Evolutionary conservation across 2,888 invertebrate species (phyloP).

Genomic region (Erebia aethiops): DNA sequence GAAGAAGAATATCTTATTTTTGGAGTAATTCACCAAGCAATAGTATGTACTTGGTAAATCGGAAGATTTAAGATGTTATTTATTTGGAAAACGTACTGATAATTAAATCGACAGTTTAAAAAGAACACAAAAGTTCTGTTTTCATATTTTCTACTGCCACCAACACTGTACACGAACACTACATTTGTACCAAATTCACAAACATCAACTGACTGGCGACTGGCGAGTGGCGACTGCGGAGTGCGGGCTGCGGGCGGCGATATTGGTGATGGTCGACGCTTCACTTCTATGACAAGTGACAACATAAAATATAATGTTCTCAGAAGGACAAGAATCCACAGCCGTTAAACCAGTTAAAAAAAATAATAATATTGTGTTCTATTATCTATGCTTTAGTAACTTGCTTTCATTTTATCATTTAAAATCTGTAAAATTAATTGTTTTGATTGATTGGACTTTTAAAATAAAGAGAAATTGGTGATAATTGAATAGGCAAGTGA

Average conservation of each 20-base stretch:
- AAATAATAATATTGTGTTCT: too few relatives aligned
- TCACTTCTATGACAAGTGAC: neutral
- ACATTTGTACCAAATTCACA: conserved; percentile 32
- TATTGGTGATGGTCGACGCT: neutral
- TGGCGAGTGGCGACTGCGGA: too few relatives aligned
- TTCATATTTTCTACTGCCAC: conserved; percentile 26
- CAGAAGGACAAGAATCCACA: too few relatives aligned
- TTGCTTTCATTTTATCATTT: too few relatives aligned
- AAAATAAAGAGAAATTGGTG: too few relatives aligned
- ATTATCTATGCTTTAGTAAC: too few relatives aligned
- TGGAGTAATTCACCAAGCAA: conserved; percentile 16
- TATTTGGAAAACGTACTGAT: conserved; percentile 14
- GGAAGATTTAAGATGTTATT: conserved; percentile 15
- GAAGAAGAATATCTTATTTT: conserved; percentile 33
- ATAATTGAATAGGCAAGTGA: too few relatives aligned
- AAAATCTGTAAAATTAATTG: too few relatives aligned
- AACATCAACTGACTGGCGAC: conserved; percentile 18
- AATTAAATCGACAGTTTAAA: conserved; percentile 27
- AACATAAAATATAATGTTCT: too few relatives aligned
- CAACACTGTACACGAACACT: conserved; percentile 25
- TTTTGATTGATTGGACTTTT: too few relatives aligned
- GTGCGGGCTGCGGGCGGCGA: neutral
- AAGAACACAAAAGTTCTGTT: conserved; percentile 31
- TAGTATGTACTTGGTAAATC: conserved; percentile 14
- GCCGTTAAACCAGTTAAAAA: too few relatives aligned